Evolutionary conservation across 2,797 vertebrate genomes (phyloP), one percentile per base, ranked within the genome.

Genomic region (Geotrypetes seraphini): DNA sequence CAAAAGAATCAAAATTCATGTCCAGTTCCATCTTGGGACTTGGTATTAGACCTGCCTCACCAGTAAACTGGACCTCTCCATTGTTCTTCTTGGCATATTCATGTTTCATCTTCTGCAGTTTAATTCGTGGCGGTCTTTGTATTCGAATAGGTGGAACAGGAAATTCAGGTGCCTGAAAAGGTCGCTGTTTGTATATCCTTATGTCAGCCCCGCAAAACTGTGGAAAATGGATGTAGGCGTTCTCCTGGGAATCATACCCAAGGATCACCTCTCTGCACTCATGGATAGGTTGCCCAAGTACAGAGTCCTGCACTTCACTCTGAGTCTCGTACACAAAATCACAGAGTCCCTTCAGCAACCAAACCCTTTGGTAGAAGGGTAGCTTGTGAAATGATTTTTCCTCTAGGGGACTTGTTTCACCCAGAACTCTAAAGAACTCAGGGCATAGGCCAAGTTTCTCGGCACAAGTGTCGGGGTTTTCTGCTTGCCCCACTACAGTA

Each of bases 181-280:
- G 91, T 47, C 83, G 92, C 66, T 99, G 96, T 60, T 90, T 83
- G 58, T 99, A 99, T 70, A 99, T 92, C 28, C 93, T 78, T 51
- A 99, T 70, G 64, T 99, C 96, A 16, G 95, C 92, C 20, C 96
- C 96, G 52, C 96, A 99, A 54, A 99, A 99, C 66, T 99, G 96
- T 17, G 96, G 96, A 40, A 99, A 99, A 70, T 99, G 96, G 63
- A 99, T 89, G 36, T 96, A 99, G 0, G 91, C 87, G 42, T 95
- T 93, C 42, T 97, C 93, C 51, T 86, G 75, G 47, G 81, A 79
- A 60, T 99, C 96, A n/a, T 99, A 99, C 31, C 96, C 96, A 55
- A 99, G 83, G 63, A 99, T 92, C 37, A 97, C 95, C 78, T 99
- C 95, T 47, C 96, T 80, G 66, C 96, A 99, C 66, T 99, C 96